Percentiles rank a stretch among this genome's conserved stretches.
Evolutionary conservation across 2,797 vertebrate species (phyloP).

Genomic region (Rhincodon typus): DNA sequence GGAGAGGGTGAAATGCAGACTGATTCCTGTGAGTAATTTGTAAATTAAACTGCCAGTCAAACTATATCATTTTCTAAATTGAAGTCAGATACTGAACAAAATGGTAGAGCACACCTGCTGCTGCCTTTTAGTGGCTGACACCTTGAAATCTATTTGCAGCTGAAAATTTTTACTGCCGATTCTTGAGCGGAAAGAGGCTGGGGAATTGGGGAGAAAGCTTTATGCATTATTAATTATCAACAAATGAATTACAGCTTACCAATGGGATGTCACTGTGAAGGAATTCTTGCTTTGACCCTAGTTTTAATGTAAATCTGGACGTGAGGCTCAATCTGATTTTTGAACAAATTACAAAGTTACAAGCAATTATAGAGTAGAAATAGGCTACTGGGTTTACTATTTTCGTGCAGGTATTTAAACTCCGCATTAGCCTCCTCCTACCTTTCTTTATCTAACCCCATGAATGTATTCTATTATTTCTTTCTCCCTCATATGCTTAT

Average conservation of each 20-base stretch:
- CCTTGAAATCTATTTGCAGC: neutral
- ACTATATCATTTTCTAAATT: neutral
- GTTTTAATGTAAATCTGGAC: neutral
- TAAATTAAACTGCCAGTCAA: slow-evolving; percentile 18
- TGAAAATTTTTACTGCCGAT: neutral
- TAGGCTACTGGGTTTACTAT: neutral
- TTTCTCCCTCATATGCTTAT: neutral
- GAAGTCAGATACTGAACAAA: neutral
- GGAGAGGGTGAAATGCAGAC: neutral
- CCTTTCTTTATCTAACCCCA: neutral
- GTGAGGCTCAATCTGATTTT: neutral
- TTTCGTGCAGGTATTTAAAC: neutral
- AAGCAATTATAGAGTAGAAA: neutral
- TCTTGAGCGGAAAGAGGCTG: neutral
- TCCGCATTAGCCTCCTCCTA: neutral
- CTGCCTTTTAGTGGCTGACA: neutral
- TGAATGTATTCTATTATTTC: neutral
- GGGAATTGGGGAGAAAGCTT: neutral
- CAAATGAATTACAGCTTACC: neutral
- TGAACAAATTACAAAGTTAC: neutral
- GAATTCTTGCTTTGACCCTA: neutral
- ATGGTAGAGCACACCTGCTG: neutral
- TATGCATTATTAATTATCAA: neutral
- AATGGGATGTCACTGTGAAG: neutral
- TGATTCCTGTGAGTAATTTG: neutral